phyloP scores from a whole-genome alignment of 2,113 vertebrate genomes.

The Calidris pugnax region DNA sequence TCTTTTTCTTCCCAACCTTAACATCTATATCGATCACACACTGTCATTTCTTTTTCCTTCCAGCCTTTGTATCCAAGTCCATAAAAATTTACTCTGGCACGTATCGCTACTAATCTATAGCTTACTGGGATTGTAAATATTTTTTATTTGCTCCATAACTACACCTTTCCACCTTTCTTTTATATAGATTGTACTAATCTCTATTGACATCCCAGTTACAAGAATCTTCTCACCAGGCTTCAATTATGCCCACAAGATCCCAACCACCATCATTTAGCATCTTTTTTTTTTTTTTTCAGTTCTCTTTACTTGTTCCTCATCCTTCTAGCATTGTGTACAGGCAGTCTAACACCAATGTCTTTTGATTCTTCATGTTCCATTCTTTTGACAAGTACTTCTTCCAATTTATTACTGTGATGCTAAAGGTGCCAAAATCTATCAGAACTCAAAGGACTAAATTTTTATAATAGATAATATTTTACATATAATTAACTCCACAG shows the following conservation, averaged over 20 bases:
- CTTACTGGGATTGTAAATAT: neutral
- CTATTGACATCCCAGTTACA: neutral
- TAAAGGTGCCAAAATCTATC: neutral
- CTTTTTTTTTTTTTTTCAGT: neutral
- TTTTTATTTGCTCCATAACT: neutral
- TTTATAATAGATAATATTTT: neutral
- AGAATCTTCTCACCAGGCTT: slow-evolving; percentile 8
- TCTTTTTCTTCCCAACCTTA: neutral
- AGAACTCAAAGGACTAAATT: neutral
- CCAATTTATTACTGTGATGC: neutral
- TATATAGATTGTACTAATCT: slow-evolving; percentile 9
- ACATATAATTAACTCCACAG: neutral
- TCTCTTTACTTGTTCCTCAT: neutral
- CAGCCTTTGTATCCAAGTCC: neutral
- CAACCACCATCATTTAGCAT: neutral
- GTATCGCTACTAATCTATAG: neutral
- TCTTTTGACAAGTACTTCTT: neutral
- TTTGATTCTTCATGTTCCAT: neutral
- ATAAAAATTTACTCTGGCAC: neutral
- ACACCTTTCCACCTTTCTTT: neutral
- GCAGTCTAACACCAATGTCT: neutral
- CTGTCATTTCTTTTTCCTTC: neutral
- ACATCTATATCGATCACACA: neutral
- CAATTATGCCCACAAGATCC: neutral
- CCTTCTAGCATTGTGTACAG: neutral